Evolutionary conservation across 2,888 invertebrate species (phyloP).

Genomic region (Aleiodes testaceus): DNA sequence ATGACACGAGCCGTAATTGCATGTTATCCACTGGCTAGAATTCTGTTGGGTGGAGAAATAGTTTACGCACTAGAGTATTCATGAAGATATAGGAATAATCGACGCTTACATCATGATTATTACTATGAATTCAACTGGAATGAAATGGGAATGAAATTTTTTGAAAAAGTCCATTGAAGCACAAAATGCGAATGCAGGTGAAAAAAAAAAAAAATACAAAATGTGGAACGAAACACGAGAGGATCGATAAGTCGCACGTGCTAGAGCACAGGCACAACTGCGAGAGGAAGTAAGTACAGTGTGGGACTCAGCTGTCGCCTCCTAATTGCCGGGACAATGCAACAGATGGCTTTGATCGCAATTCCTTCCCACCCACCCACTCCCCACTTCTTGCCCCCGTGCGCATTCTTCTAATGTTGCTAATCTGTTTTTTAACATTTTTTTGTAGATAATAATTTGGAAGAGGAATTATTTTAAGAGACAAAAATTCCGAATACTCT

Average conservation of each 20-base stretch:
- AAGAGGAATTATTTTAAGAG: no score
- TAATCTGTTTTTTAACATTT: background rate
- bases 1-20: conserved; percentile 71
- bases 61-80: conserved; percentile 6
- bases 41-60: conserved; percentile 31
- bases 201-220: background rate
- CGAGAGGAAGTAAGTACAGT: conserved; percentile 68
- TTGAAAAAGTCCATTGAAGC: background rate
- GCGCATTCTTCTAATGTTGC: conserved; percentile 4
- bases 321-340: conserved; percentile 73
- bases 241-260: conserved; percentile 67
- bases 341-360: conserved; percentile 73
- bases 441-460: no score
- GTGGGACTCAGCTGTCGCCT: conserved; percentile 72
- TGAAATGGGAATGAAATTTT: no score
- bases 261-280: conserved; percentile 56
- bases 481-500: no score
- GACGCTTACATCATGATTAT: conserved; percentile 14
- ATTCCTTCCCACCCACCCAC: conserved; percentile 58
- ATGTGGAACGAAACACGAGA: conserved; percentile 42
- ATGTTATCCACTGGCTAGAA: conserved; percentile 63
- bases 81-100: conserved; percentile 7
- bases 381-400: background rate
- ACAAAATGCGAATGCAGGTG: background rate
- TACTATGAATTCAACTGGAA: no score